These are phyloP conservation scores for Pluvialis apricaria DNA, from an alignment of 2,113 vertebrate species.

Conservation along the genomic window DNA sequence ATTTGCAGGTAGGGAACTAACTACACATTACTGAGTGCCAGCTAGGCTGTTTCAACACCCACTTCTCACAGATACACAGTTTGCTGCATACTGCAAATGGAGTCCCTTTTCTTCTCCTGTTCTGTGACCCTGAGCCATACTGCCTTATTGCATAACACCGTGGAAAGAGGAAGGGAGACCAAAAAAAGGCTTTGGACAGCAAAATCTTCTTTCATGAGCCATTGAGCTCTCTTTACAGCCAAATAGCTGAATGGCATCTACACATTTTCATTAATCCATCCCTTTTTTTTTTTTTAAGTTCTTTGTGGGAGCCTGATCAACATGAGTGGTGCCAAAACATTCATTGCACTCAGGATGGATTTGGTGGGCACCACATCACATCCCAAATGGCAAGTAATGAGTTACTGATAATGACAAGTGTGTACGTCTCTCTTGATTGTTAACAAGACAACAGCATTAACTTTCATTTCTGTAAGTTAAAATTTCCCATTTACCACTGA, in stretches of 20 bases:
- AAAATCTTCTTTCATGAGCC: background rate
- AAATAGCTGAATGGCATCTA: background rate
- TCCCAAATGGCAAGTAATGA: background rate
- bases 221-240: background rate
- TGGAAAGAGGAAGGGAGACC: background rate
- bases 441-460: background rate
- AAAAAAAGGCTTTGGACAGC: background rate
- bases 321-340: background rate
- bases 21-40: background rate
- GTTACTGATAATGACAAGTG: background rate
- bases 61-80: background rate
- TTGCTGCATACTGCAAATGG: background rate
- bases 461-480: background rate
- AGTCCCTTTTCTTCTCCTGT: background rate
- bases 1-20: conserved; percentile 7
- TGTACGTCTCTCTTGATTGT: background rate
- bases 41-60: background rate
- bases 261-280: background rate
- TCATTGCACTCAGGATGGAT: background rate
- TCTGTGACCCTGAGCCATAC: background rate
- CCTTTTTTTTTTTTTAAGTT: background rate
- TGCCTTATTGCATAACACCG: background rate
- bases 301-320: background rate
- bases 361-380: background rate
- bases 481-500: background rate